Percentiles rank a stretch among this genome's conserved stretches.
phyloP scores from a whole-genome alignment of 2,888 invertebrate genomes.

The Cyclophora albipunctata region DNA sequence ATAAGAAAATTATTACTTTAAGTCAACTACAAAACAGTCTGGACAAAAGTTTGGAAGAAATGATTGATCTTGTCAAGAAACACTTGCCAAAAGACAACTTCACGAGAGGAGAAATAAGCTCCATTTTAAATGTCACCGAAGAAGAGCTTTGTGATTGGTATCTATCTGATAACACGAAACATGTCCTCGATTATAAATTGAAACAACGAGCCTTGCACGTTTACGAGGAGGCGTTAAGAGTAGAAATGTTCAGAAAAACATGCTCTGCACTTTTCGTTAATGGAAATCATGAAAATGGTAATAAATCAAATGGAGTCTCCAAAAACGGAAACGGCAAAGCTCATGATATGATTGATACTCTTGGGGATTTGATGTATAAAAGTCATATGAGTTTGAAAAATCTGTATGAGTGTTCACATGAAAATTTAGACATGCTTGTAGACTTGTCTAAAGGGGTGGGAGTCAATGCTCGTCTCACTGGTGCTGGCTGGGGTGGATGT shows the following conservation, averaged over 20 bases:
- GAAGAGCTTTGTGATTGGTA: slow-evolving; percentile 74
- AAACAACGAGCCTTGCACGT: slow-evolving; percentile 93
- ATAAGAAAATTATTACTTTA: slow-evolving; percentile 80
- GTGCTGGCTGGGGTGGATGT: slow-evolving; percentile 99
- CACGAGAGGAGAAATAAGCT: slow-evolving; percentile 79
- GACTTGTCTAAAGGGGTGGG: slow-evolving; percentile 80
- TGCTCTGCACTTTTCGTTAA: slow-evolving; percentile 55
- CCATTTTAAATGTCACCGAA: slow-evolving; percentile 73
- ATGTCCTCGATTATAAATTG: slow-evolving; percentile 84
- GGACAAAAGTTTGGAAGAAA: slow-evolving; percentile 77
- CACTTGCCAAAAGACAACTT: slow-evolving; percentile 80
- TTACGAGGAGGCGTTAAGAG: slow-evolving; percentile 90
- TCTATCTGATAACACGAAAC: slow-evolving; percentile 72
- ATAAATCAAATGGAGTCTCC: slow-evolving; percentile 29
- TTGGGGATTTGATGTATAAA: slow-evolving; percentile 90
- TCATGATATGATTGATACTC: slow-evolving; percentile 59
- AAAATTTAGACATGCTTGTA: slow-evolving; percentile 88
- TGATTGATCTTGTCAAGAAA: slow-evolving; percentile 80
- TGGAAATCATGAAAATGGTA: slow-evolving; percentile 27
- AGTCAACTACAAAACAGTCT: slow-evolving; percentile 84
- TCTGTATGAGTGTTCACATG: slow-evolving; percentile 95
- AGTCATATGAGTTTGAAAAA: slow-evolving; percentile 91
- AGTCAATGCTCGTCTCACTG: slow-evolving; percentile 94
- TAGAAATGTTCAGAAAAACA: slow-evolving; percentile 81
- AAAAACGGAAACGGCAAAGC: slow-evolving; percentile 16